phyloP scores from a whole-genome alignment of 1,140 invertebrate species.

The Lordiphosa clarofinis region DNA sequence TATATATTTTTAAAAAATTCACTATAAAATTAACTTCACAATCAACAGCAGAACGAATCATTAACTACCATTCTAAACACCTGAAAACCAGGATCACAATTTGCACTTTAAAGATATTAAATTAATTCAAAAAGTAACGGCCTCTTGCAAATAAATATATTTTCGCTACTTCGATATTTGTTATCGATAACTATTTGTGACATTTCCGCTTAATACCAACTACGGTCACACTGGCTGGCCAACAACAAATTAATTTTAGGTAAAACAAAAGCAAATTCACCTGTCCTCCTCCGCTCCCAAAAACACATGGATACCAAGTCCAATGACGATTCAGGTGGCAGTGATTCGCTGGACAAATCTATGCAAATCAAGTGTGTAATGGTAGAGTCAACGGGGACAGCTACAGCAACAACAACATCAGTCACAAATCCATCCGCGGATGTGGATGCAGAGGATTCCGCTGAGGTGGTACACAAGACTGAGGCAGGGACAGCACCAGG shows the following conservation, averaged over 20 bases:
- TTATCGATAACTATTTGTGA: too few species aligned
- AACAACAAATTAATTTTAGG: slow-evolving; percentile 1
- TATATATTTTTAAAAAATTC: too few species aligned
- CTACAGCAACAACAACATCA: slow-evolving; percentile 19
- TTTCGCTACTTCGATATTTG: too few species aligned
- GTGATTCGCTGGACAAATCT: slow-evolving; percentile 71
- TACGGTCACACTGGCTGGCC: too few species aligned
- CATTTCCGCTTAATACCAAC: too few species aligned
- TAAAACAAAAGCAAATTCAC: slow-evolving; percentile 7
- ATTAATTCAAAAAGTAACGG: background rate
- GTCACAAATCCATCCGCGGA: slow-evolving; percentile 34
- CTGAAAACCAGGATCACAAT: too few species aligned
- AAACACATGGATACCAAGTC: slow-evolving; percentile 67
- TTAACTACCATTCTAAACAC: too few species aligned
- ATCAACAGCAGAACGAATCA: too few species aligned
- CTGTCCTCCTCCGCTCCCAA: slow-evolving; percentile 14
- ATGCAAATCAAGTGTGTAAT: slow-evolving; percentile 74
- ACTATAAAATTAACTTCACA: too few species aligned
- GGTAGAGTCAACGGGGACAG: slow-evolving; percentile 46
- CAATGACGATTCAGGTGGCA: slow-evolving; percentile 68
- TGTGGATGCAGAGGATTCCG: slow-evolving; percentile 30
- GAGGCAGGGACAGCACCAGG: slow-evolving; percentile 18
- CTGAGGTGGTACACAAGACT: slow-evolving; percentile 42
- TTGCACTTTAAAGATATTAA: too few species aligned
- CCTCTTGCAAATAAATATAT: background rate